Base-by-base conservation (phyloP, 1,140 invertebrate genomes). In the Drosophila watanabei region DNA sequence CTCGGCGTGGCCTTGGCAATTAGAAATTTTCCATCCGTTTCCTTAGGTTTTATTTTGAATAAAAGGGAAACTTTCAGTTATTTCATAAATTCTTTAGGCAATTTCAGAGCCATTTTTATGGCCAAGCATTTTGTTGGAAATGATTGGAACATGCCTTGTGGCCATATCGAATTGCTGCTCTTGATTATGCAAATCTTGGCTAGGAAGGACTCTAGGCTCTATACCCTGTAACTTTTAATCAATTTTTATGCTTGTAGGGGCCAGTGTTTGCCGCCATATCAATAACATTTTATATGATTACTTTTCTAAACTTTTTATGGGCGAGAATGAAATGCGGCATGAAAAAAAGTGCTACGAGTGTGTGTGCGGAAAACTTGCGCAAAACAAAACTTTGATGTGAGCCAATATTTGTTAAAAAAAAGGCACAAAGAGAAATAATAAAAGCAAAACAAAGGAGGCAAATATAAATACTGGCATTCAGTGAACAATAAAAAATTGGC, bases 201-300 rank as follows among this genome's bases (percentile, higher is more conserved):
- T 37, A 16, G 52, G 8, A 54, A 56, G 6, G 5, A 18, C 13
- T 18, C 24, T 11, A 10, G 5, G 32, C 13, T 18, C 24, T 11
- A 11, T n/a, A 56, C 61, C 28, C 33, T 64, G 58, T 75, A 71
- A 75, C 71, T 75, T 88, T 88, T 88, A 89, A 84, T 88, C 65
- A 88, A 79, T 84, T 88, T 79, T 65, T 75, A 88, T 82, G 83
- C 58, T 32, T 76, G 48, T 61, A 45, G 51, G 70, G 60, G 51
- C 46, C 58, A 69, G 60, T 66, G 59, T 52, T 52, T 69, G 52
- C 39, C 89, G 70, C 62, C 78, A 88, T 88, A 84, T 79, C 78
- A 88, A 88, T 88, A 88, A 85, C 78, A 90, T 88, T 88, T 88
- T 85, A 88, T 88, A 79, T 81, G 85, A 88, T 85, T 88, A 88